Percentiles rank a stretch among this genome's conserved stretches.
phyloP scores from a whole-genome alignment of 2,888 invertebrate genomes.

The Rhingia rostrata region DNA sequence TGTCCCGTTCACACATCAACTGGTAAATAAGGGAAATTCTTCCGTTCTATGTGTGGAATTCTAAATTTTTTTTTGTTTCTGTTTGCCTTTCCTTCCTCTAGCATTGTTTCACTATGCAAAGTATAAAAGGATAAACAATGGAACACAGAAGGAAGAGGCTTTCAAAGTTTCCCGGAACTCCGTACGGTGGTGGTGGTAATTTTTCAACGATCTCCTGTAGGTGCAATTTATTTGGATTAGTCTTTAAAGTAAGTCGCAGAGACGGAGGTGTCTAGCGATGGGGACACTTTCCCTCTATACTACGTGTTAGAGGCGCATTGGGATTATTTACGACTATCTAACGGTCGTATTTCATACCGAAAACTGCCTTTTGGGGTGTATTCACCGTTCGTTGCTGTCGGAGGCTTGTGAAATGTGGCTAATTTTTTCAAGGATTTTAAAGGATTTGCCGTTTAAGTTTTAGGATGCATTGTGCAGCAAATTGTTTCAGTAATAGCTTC shows the following conservation, averaged over 20 bases:
- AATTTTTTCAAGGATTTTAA: conserved; percentile 37
- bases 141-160: too few relatives aligned
- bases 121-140: conserved; percentile 45
- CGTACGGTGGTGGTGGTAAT: conserved; percentile 32
- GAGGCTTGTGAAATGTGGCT: conserved; percentile 23
- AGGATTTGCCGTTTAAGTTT: conserved; percentile 44
- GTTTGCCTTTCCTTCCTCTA: neutral
- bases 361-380: conserved; percentile 38
- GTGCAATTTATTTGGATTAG: conserved; percentile 74
- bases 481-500: conserved; percentile 48
- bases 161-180: too few relatives aligned
- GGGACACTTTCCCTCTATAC: conserved; percentile 34
- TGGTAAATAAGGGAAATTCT: conserved; percentile 45
- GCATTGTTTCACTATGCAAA: conserved; percentile 57
- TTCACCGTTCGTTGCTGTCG: conserved; percentile 1
- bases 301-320: conserved; percentile 13
- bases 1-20: conserved; percentile 31
- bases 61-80: conserved; percentile 5
- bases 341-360: conserved; percentile 61
- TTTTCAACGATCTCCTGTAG: conserved; percentile 70
- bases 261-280: conserved; percentile 25
- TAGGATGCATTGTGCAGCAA: conserved; percentile 16
- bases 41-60: conserved; percentile 15
- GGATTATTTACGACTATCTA: conserved; percentile 65
- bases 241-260: conserved; percentile 36